Conservation (phyloP, 2,113 vertebrate species). For the Cryptomyrus ogoouensis region DNA sequence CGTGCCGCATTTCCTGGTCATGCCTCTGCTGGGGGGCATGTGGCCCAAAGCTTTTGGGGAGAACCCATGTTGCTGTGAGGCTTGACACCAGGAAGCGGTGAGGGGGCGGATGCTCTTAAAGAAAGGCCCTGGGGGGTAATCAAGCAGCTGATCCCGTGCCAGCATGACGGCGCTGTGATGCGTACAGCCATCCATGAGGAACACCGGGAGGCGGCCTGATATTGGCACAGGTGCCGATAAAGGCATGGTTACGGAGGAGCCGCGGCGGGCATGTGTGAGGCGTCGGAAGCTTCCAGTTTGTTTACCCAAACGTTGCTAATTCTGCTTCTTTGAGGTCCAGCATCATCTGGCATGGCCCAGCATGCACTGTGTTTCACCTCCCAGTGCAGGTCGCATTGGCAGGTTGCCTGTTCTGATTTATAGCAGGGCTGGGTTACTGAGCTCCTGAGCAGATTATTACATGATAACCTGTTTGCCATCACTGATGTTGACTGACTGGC, state of each 20-base stretch:
- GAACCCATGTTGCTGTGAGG: neutral
- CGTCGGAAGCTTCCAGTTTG: neutral
- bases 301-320: neutral
- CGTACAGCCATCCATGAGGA: neutral
- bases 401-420: constrained; percentile 1
- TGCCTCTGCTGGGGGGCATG: constrained; percentile 1
- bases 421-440: neutral
- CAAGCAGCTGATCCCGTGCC: neutral
- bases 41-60: neutral
- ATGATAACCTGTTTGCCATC: neutral
- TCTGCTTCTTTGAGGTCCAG: neutral
- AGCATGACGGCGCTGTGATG: neutral
- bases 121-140: neutral
- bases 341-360: neutral
- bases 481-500: constrained; percentile 4
- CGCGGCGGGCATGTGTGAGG: neutral
- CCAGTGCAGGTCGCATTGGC: neutral
- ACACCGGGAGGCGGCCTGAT: neutral
- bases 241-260: neutral
- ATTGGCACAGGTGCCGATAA: neutral
- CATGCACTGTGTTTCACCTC: neutral
- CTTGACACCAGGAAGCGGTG: neutral
- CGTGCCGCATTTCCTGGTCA: constrained; percentile 10
- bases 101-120: neutral
- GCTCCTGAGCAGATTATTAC: neutral